Evolutionary conservation across 1,140 invertebrate genomes (phyloP).

Genomic region (Oedothorax gibbosus): DNA sequence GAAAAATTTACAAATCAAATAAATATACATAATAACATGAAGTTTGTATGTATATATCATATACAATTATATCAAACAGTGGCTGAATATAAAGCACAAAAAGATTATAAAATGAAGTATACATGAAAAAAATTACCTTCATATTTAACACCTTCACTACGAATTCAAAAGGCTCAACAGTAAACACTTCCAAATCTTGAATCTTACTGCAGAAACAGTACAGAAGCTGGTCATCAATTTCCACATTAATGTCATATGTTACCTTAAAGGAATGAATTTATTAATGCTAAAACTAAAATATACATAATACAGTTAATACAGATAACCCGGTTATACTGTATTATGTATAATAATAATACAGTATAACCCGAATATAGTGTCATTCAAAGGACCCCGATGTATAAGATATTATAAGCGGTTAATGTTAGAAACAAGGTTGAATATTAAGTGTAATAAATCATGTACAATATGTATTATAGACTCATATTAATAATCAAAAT

Average conservation of each 20-base stretch:
- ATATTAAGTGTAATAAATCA: too few relatives aligned
- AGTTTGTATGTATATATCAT: too few relatives aligned
- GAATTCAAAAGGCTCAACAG: constrained; percentile 68
- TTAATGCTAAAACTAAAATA: neutral
- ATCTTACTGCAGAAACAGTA: constrained; percentile 67
- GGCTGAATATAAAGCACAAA: neutral
- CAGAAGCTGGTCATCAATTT: constrained; percentile 64
- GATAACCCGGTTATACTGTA: too few relatives aligned
- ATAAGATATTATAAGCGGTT: neutral
- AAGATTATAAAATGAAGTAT: neutral
- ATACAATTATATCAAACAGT: neutral
- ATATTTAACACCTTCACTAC: constrained; percentile 67
- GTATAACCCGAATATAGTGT: neutral
- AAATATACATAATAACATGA: too few relatives aligned
- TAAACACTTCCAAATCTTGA: constrained; percentile 65
- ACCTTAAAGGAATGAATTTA: constrained; percentile 63
- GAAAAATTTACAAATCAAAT: too few relatives aligned
- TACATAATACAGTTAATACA: neutral
- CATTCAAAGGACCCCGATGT: too few relatives aligned
- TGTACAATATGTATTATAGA: too few relatives aligned
- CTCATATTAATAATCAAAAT: too few relatives aligned
- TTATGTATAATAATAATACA: too few relatives aligned
- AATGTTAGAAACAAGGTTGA: too few relatives aligned
- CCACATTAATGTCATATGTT: constrained; percentile 66
- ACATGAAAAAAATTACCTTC: constrained; percentile 65